Evolutionary conservation across 1,140 invertebrate genomes (phyloP).

Genomic region (Musca vetustissima): DNA sequence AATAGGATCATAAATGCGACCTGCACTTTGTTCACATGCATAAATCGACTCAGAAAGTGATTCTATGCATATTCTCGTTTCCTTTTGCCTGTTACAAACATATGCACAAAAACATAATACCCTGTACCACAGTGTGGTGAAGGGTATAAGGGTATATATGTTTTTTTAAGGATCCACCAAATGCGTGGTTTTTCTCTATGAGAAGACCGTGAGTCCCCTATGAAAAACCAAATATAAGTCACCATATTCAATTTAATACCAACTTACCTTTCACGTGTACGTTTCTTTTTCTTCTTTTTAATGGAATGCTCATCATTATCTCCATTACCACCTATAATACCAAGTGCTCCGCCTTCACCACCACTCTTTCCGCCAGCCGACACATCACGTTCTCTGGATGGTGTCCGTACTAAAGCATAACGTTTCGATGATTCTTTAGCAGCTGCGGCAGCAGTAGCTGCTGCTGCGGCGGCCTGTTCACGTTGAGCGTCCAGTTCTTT

Average conservation of each 20-base stretch:
- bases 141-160: too few relatives aligned
- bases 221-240: too few relatives aligned
- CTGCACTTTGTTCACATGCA: too few relatives aligned
- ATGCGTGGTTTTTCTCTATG: too few relatives aligned
- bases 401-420: constrained; percentile 69
- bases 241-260: neutral
- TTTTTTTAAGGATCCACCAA: too few relatives aligned
- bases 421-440: constrained; percentile 54
- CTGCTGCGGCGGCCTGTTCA: constrained; percentile 57
- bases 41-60: too few relatives aligned
- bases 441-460: constrained; percentile 43
- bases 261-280: constrained; percentile 48
- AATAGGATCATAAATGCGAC: too few relatives aligned
- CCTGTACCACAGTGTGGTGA: too few relatives aligned
- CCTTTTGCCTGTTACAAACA: too few relatives aligned
- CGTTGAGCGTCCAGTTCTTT: constrained; percentile 59
- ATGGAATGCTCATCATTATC: constrained; percentile 47
- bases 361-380: constrained; percentile 22
- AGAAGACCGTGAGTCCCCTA: too few relatives aligned
- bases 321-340: constrained; percentile 22
- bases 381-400: constrained; percentile 54
- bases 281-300: constrained; percentile 62
- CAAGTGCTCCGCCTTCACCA: constrained; percentile 6
- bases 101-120: too few relatives aligned
- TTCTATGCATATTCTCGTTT: too few relatives aligned